These are phyloP conservation scores for Sclerurus mexicanus DNA, from an alignment of 2,113 vertebrate genomes.

Conservation along the genomic window DNA sequence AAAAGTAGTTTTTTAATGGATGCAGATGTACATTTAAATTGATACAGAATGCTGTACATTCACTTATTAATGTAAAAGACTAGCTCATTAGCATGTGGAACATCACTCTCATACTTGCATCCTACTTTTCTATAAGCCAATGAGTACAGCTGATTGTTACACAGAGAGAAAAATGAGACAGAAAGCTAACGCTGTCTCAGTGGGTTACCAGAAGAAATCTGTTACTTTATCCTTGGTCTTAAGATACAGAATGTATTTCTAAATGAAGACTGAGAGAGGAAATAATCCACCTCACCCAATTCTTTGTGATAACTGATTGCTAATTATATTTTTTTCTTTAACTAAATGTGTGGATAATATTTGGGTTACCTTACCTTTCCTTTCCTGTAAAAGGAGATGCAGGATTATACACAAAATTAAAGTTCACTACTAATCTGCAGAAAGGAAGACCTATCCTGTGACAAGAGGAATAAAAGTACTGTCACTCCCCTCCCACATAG, in stretches of 20 bases:
- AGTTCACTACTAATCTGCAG: neutral
- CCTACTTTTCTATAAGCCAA: neutral
- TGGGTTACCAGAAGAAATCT: neutral
- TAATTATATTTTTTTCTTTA: neutral
- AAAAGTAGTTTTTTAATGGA: neutral
- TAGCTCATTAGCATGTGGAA: neutral
- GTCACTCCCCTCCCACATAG: neutral
- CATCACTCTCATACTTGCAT: neutral
- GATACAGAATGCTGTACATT: neutral
- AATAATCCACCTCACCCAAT: neutral
- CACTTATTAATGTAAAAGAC: neutral
- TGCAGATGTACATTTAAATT: neutral
- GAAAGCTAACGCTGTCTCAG: neutral
- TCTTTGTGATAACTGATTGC: neutral
- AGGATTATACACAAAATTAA: neutral
- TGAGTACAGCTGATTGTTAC: neutral
- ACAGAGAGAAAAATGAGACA: neutral
- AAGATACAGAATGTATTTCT: neutral
- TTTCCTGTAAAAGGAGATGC: neutral
- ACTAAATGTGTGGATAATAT: neutral
- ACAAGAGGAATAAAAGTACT: neutral
- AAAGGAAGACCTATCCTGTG: neutral
- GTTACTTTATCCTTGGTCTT: neutral
- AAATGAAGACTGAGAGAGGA: neutral
- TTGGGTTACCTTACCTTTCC: neutral